Percentiles rank a stretch among this genome's conserved stretches.
Evolutionary conservation across 2,888 invertebrate genomes (phyloP).

Genomic region (Thalpophila matura): DNA sequence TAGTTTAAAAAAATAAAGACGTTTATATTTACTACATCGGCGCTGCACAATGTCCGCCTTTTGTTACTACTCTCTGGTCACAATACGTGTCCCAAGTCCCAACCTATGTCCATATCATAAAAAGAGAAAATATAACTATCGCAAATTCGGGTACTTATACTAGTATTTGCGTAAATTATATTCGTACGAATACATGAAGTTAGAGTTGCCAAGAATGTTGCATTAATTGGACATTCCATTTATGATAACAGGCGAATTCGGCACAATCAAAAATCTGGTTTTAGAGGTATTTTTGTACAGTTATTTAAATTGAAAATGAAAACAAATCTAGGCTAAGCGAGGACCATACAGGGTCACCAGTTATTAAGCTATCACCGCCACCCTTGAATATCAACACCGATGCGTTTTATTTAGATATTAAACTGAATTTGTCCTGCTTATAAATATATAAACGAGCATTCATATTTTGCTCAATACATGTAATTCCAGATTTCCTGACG

Average conservation of each 20-base stretch:
- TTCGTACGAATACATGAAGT: slow-evolving; percentile 5
- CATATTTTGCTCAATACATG: too few relatives aligned
- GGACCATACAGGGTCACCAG: too few relatives aligned
- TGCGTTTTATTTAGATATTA: too few relatives aligned
- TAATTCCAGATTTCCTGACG: too few relatives aligned
- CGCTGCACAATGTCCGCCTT: neutral
- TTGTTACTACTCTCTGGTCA: too few relatives aligned
- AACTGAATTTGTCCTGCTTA: too few relatives aligned
- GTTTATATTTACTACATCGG: too few relatives aligned
- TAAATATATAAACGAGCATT: too few relatives aligned
- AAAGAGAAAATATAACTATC: neutral
- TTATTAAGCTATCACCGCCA: too few relatives aligned
- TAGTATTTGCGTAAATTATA: slow-evolving; percentile 25
- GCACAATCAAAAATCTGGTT: neutral
- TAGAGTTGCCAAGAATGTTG: slow-evolving; percentile 20
- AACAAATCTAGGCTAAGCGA: too few relatives aligned
- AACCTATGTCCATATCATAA: neutral
- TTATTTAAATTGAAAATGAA: neutral
- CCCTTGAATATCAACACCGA: too few relatives aligned
- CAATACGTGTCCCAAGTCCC: neutral
- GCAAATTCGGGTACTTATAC: slow-evolving; percentile 21
- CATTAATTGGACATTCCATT: neutral
- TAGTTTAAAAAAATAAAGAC: too few relatives aligned
- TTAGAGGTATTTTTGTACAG: neutral
- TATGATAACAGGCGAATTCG: slow-evolving; percentile 16